These are phyloP conservation scores for Cephus pulcher DNA, from an alignment of 2,888 invertebrate species.

Conservation along the genomic window DNA sequence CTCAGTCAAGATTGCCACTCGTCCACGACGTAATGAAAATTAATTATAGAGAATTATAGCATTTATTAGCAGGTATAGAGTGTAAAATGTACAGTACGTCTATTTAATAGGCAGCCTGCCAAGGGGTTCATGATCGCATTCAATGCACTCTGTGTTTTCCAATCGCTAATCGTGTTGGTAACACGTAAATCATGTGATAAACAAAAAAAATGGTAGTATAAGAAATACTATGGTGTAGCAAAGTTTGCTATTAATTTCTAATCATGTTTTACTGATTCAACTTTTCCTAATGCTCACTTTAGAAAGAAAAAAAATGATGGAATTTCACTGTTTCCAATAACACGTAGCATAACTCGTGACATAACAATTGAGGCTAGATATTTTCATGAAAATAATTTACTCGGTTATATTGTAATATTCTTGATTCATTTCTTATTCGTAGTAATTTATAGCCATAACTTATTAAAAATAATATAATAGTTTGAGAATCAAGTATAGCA, in stretches of 20 bases:
- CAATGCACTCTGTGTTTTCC: neutral
- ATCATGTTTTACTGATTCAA: neutral
- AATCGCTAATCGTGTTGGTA: neutral
- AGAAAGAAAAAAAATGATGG: too few relatives aligned
- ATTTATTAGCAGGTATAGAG: neutral
- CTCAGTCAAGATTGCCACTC: neutral
- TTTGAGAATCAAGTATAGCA: neutral
- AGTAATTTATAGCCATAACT: neutral
- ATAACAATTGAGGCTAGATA: neutral
- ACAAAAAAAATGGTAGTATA: neutral
- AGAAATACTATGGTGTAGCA: neutral
- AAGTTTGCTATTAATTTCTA: neutral
- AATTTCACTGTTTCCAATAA: too few relatives aligned
- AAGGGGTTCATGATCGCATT: neutral
- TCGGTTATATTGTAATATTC: neutral
- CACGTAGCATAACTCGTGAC: neutral
- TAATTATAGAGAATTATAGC: neutral
- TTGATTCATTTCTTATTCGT: neutral
- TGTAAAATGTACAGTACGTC: neutral
- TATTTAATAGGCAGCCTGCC: neutral
- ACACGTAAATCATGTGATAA: neutral
- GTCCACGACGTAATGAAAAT: neutral
- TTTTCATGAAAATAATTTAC: neutral
- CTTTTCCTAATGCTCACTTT: neutral
- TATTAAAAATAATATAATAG: neutral